Conservation (phyloP, 2,113 vertebrate species). For the Anhinga rufa region DNA sequence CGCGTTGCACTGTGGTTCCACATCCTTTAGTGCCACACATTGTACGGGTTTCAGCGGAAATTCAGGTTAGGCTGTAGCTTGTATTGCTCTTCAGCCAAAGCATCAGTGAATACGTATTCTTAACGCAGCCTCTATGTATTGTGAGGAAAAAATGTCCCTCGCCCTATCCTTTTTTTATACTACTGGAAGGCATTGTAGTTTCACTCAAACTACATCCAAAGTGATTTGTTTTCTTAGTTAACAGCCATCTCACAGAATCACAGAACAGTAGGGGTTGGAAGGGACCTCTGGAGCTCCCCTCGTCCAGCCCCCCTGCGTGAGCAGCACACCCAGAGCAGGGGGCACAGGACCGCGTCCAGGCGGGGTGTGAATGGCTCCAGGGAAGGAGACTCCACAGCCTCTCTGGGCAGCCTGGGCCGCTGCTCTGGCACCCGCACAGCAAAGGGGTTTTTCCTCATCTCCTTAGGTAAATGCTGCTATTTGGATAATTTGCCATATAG, state of each 20-base stretch:
- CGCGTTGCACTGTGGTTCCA: neutral
- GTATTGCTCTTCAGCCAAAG: neutral
- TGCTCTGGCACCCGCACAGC: too few relatives aligned
- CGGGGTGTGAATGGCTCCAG: too few relatives aligned
- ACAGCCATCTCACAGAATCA: neutral
- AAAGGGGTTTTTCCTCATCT: neutral
- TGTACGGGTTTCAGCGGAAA: neutral
- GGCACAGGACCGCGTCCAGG: too few relatives aligned
- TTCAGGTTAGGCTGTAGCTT: neutral
- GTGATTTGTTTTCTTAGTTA: neutral
- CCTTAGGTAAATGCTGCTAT: neutral
- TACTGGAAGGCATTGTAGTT: neutral
- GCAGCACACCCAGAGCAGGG: too few relatives aligned
- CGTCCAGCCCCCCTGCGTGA: too few relatives aligned
- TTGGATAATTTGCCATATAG: neutral
- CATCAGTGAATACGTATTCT: accelerated
- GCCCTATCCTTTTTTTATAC: neutral
- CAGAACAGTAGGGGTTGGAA: too few relatives aligned
- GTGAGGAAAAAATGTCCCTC: neutral
- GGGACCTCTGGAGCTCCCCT: too few relatives aligned
- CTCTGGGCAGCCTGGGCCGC: too few relatives aligned
- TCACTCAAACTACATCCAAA: neutral
- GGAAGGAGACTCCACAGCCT: too few relatives aligned
- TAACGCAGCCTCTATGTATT: neutral
- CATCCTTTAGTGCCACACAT: neutral